Evolutionary conservation across 2,113 vertebrate genomes (phyloP).

Genomic region (Stigmatopora argus): DNA sequence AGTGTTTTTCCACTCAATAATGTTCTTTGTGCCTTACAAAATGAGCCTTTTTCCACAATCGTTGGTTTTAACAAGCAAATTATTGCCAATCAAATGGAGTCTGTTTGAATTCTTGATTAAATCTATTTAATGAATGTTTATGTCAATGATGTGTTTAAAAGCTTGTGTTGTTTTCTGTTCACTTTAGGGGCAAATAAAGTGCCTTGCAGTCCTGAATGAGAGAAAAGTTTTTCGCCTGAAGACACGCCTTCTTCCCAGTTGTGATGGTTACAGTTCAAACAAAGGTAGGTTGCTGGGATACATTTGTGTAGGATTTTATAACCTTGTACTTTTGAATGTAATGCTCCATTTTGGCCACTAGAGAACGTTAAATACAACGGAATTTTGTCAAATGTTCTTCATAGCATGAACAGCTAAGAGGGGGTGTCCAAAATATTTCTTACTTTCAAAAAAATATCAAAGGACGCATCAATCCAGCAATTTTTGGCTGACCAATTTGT

Average conservation of each 20-base stretch:
- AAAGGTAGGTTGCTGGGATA: constrained; percentile 47
- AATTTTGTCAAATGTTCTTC: not conserved
- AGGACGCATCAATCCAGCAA: too few species aligned
- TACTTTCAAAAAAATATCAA: too few species aligned
- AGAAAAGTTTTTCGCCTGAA: not conserved
- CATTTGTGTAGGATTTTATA: not conserved
- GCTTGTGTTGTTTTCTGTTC: too few species aligned
- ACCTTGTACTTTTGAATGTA: not conserved
- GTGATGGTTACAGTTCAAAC: constrained; percentile 44
- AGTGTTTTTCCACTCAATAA: constrained; percentile 28
- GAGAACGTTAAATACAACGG: not conserved
- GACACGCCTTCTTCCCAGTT: constrained; percentile 16
- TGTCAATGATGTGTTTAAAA: not conserved
- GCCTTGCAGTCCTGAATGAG: constrained; percentile 32
- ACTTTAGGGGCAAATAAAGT: not conserved
- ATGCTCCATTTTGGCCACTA: not conserved
- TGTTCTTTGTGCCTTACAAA: constrained; percentile 31
- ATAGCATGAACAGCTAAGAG: too few species aligned
- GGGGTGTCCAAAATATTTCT: too few species aligned
- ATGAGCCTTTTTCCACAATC: constrained; percentile 6
- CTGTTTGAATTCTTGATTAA: not conserved
- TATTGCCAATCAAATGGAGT: not conserved
- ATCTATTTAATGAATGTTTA: not conserved
- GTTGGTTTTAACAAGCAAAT: not conserved
- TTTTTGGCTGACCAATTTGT: too few species aligned